Percentiles rank a stretch among this genome's conserved stretches.
phyloP scores from a whole-genome alignment of 1,140 invertebrate genomes.

The Megalopta genalis region DNA sequence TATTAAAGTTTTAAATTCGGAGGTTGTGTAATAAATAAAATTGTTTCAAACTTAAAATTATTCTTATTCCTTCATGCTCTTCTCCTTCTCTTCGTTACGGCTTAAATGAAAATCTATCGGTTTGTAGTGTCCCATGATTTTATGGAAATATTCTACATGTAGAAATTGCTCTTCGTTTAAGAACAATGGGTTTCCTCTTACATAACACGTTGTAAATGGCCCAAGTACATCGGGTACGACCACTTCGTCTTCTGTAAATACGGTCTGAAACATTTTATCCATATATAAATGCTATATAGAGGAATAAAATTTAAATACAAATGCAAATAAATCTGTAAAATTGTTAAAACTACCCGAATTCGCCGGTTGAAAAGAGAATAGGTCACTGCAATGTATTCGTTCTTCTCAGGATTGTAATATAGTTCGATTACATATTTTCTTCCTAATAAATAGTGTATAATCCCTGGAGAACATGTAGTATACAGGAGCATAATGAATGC shows the following conservation, averaged over 20 bases:
- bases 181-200: conserved; percentile 87
- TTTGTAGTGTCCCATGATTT: conserved; percentile 94
- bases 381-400: conserved; percentile 32
- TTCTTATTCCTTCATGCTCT: conserved; percentile 29
- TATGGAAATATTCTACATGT: conserved; percentile 87
- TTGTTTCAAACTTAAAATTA: conserved; percentile 8
- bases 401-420: conserved; percentile 83
- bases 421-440: conserved; percentile 92
- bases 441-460: conserved; percentile 89
- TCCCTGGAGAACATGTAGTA: conserved; percentile 89
- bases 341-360: conserved; percentile 35
- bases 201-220: conserved; percentile 89
- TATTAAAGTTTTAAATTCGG: conserved; percentile 47
- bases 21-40: conserved; percentile 58
- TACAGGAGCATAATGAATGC: conserved; percentile 88
- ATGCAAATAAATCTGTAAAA: not conserved
- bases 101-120: conserved; percentile 89
- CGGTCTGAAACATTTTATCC: conserved; percentile 85
- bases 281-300: conserved; percentile 59
- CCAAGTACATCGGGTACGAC: conserved; percentile 87
- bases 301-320: conserved; percentile 70
- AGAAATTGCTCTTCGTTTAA: conserved; percentile 86
- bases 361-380: conserved; percentile 19
- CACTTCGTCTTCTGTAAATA: conserved; percentile 89
- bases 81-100: conserved; percentile 1